A percentile compares a stretch with the other conserved stretches of the same genome.
Conservation (phyloP, 2,113 vertebrate species). For the Rhea americana region DNA sequence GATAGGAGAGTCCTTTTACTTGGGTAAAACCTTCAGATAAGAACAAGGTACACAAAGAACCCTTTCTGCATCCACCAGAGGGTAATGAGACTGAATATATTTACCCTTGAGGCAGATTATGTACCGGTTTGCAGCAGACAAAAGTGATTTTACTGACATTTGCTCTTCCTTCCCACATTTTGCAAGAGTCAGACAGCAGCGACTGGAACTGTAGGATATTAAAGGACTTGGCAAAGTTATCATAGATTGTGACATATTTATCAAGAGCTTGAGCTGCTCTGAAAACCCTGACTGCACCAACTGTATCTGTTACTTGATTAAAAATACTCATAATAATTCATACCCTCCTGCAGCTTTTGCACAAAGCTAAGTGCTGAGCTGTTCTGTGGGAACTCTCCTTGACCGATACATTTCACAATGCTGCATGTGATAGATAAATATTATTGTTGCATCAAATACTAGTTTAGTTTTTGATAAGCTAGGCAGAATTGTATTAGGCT, state of each 20-base stretch:
- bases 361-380: constrained; percentile 47
- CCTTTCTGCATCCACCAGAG: background rate
- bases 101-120: constrained; percentile 67
- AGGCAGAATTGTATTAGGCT: background rate
- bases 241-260: constrained; percentile 74
- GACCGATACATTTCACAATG: constrained; percentile 3
- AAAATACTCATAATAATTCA: constrained; percentile 75
- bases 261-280: constrained; percentile 72
- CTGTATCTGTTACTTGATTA: constrained; percentile 72
- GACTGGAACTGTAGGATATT: constrained; percentile 63
- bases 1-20: background rate
- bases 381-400: constrained; percentile 46
- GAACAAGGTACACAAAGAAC: background rate
- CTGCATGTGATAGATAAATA: background rate
- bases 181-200: constrained; percentile 63
- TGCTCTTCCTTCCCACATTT: constrained; percentile 67
- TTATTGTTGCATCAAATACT: background rate
- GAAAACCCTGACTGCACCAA: constrained; percentile 67
- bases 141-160: constrained; percentile 71
- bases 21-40: background rate
- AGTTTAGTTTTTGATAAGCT: background rate
- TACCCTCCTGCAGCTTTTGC: constrained; percentile 47
- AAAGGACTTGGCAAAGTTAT: constrained; percentile 79
- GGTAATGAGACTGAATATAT: constrained; percentile 40
- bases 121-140: constrained; percentile 50